Evolutionary conservation across 2,113 vertebrate genomes (phyloP).

Genomic region (Epinephelus lanceolatus): DNA sequence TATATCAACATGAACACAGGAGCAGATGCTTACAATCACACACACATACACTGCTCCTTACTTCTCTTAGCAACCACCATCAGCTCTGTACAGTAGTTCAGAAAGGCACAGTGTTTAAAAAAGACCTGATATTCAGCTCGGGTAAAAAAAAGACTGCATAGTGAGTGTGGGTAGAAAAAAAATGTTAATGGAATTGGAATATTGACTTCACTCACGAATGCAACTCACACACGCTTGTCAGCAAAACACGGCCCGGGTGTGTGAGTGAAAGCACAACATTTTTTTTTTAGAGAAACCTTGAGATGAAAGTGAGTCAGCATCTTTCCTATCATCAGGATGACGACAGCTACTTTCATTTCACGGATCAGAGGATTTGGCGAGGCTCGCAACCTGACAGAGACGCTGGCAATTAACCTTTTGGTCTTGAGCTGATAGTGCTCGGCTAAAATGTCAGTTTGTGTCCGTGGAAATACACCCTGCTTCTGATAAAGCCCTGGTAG

Average conservation of each 20-base stretch:
- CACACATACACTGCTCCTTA: slow-evolving; percentile 1
- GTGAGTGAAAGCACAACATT: neutral
- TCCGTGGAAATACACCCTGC: slow-evolving; percentile 19
- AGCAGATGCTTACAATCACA: slow-evolving; percentile 15
- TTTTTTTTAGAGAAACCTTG: neutral
- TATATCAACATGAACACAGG: slow-evolving; percentile 1
- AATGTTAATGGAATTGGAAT: slow-evolving; percentile 14
- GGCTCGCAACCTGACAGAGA: slow-evolving; percentile 50
- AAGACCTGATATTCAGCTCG: neutral
- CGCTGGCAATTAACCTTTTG: slow-evolving; percentile 77
- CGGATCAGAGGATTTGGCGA: slow-evolving; percentile 54
- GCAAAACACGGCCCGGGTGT: slow-evolving; percentile 19
- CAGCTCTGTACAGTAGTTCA: slow-evolving; percentile 6
- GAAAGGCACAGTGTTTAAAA: neutral
- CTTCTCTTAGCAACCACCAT: slow-evolving; percentile 40
- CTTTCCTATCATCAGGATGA: slow-evolving; percentile 26
- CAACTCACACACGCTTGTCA: slow-evolving; percentile 10
- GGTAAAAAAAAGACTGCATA: neutral
- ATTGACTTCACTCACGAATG: slow-evolving; percentile 7
- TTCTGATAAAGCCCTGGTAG: slow-evolving; percentile 43
- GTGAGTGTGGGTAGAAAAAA: neutral
- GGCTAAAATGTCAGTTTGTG: slow-evolving; percentile 59
- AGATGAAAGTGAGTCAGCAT: slow-evolving; percentile 55
- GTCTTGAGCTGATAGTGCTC: slow-evolving; percentile 38
- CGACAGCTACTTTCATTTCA: slow-evolving; percentile 72